A percentile compares a stretch with the other conserved stretches of the same genome.
phyloP scores from a whole-genome alignment of 2,797 vertebrate genomes.

The Tolypeutes matacus region DNA sequence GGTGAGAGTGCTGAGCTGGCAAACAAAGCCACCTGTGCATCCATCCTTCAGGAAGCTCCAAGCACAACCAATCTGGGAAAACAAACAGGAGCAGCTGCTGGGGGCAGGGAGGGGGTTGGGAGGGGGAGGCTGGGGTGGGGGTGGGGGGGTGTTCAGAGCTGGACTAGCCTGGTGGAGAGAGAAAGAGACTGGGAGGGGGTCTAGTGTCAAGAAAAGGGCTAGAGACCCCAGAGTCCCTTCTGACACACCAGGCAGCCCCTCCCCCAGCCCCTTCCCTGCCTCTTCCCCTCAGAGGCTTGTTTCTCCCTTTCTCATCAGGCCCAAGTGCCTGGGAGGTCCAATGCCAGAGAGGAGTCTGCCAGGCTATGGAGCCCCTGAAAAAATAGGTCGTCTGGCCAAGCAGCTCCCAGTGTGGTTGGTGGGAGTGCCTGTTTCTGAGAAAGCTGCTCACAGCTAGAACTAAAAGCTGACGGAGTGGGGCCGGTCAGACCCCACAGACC shows the following conservation, averaged over 20 bases:
- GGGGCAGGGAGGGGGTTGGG: slow-evolving; percentile 39
- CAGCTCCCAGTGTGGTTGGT: background rate
- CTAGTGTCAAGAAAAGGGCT: background rate
- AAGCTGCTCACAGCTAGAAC: background rate
- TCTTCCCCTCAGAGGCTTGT: background rate
- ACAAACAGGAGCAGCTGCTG: slow-evolving; percentile 88
- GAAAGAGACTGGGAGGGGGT: fast-evolving
- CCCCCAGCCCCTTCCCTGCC: background rate
- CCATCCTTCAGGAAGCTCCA: slow-evolving; percentile 88
- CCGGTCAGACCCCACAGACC: too few relatives aligned
- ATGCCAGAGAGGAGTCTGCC: background rate
- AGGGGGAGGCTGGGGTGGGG: background rate
- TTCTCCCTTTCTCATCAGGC: background rate
- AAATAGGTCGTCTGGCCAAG: background rate
- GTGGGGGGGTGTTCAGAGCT: background rate
- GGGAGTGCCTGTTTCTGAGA: background rate
- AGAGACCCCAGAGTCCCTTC: background rate
- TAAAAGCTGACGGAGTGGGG: background rate
- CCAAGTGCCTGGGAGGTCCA: background rate
- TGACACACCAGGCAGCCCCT: background rate
- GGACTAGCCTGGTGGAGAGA: background rate
- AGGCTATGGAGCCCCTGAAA: background rate
- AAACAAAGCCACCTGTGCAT: slow-evolving; percentile 91
- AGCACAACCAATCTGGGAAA: slow-evolving; percentile 87
- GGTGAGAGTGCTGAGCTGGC: slow-evolving; percentile 80